Conservation (phyloP, 2,113 vertebrate genomes). For the Pyrgilauda ruficollis region DNA sequence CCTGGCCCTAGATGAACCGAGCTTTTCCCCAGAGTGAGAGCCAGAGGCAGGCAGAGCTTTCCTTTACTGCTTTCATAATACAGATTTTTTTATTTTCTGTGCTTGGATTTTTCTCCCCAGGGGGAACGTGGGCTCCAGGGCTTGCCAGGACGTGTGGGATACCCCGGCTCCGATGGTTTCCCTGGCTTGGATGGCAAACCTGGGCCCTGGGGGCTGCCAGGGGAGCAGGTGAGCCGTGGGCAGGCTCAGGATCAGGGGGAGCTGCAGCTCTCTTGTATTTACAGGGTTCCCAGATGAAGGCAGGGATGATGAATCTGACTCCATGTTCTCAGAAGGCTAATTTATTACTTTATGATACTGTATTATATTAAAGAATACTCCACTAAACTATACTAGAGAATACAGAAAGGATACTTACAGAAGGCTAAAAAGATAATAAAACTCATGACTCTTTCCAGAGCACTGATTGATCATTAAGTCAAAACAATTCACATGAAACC, state of each 20-base stretch:
- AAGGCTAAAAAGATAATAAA: too few relatives aligned
- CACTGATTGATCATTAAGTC: too few relatives aligned
- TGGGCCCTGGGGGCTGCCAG: constrained; percentile 73
- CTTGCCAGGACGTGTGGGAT: constrained; percentile 72
- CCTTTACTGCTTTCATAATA: accelerated
- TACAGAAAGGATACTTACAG: too few relatives aligned
- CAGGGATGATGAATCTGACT: too few relatives aligned
- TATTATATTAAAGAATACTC: too few relatives aligned
- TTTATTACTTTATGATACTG: too few relatives aligned
- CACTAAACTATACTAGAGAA: too few relatives aligned
- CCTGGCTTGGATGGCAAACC: constrained; percentile 78
- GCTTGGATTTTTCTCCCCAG: constrained; percentile 47
- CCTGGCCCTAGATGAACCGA: accelerated
- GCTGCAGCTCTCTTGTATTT: neutral
- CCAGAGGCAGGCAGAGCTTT: neutral
- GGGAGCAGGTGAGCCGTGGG: constrained; percentile 67
- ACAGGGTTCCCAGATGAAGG: too few relatives aligned
- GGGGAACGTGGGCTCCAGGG: constrained; percentile 78
- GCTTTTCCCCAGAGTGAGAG: neutral
- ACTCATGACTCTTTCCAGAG: too few relatives aligned
- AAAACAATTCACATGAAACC: too few relatives aligned
- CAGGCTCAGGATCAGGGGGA: neutral
- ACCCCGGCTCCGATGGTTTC: constrained; percentile 75
- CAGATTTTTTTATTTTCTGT: accelerated
- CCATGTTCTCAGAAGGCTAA: too few relatives aligned